Base-by-base conservation (phyloP, 2,797 vertebrate genomes). In the Protonibea diacanthus region DNA sequence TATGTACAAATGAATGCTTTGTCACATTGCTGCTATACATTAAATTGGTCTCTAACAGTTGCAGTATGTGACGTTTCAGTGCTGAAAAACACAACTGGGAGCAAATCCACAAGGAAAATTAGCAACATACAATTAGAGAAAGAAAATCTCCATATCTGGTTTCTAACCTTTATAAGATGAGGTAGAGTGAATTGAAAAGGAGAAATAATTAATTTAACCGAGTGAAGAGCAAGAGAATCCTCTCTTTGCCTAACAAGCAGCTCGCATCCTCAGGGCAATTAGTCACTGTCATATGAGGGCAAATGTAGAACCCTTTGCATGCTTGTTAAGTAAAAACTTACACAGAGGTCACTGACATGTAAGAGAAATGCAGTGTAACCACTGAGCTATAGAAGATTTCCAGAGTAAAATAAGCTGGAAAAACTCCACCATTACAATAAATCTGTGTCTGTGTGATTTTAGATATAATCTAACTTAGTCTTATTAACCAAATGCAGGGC, bases 241-340 rank as follows among this genome's bases (percentile, higher is more conserved):
- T 95, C 85, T 88, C 90, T 92, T 92, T 90, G 92, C 95, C 94
- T 95, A 95, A 95, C 94, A 95, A 95, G 95, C 94, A 92, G 93
- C 92, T 93, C 88, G 92, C 94, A 94, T 95, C 91, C 93, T 96
- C 93, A 86, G 89, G 92, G 94, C 94, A 96, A 96, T 96, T 95
- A 95, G 94, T 95, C 95, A 95, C 94, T 95, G 95, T 95, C 94
- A 96, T 94, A 93, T 89, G 94, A 94, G 95, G 95, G 94, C 95
- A 95, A 95, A 95, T 95, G 95, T 95, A 95, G 92, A 95, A 95
- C 92, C 93, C 89, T 95, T 85, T 93, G 94, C 94, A 93, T 92
- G 94, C 95, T 95, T 95, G 95, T 95, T 95, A 96, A 95, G 95
- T 95, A 95, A 95, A 94, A 96, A 94, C 94, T 95, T 95, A 95